These are phyloP conservation scores for Rhingia rostrata DNA, from an alignment of 2,888 invertebrate species.

Conservation along the genomic window DNA sequence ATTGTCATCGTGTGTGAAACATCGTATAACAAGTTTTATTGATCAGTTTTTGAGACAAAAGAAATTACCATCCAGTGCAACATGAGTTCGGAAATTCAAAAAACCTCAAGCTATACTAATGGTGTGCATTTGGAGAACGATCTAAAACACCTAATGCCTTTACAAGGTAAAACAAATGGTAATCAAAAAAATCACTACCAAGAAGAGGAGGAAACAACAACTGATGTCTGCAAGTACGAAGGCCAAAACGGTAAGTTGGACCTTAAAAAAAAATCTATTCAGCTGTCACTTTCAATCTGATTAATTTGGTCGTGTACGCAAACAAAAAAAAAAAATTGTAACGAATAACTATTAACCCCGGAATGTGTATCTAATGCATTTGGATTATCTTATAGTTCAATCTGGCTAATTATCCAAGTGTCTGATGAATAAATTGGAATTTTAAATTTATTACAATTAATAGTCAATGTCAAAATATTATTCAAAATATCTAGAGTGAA, in stretches of 20 bases:
- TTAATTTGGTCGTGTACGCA: not conserved
- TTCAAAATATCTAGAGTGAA: constrained; percentile 20
- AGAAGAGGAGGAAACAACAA: constrained; percentile 19
- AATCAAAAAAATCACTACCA: not conserved
- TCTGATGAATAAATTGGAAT: not conserved
- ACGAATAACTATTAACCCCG: not conserved
- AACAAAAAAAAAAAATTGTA: not conserved
- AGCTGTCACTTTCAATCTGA: not conserved
- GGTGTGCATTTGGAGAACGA: constrained; percentile 10
- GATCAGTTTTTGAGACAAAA: not conserved
- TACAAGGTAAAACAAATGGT: constrained; percentile 4
- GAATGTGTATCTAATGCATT: too few species aligned
- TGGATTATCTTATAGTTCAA: not conserved
- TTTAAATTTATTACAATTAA: not conserved
- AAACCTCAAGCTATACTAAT: constrained; percentile 7
- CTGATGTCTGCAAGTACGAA: constrained; percentile 13
- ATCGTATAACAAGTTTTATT: not conserved
- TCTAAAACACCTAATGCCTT: constrained; percentile 11
- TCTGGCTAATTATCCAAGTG: not conserved
- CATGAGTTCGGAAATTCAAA: constrained; percentile 38
- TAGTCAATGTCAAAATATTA: not conserved
- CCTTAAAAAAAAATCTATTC: not conserved
- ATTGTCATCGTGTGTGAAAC: not conserved
- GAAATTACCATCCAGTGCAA: not conserved
- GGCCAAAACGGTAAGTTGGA: constrained; percentile 40